Evolutionary conservation across 1,140 invertebrate species (phyloP).

Genomic region (Drosophila teissieri): DNA sequence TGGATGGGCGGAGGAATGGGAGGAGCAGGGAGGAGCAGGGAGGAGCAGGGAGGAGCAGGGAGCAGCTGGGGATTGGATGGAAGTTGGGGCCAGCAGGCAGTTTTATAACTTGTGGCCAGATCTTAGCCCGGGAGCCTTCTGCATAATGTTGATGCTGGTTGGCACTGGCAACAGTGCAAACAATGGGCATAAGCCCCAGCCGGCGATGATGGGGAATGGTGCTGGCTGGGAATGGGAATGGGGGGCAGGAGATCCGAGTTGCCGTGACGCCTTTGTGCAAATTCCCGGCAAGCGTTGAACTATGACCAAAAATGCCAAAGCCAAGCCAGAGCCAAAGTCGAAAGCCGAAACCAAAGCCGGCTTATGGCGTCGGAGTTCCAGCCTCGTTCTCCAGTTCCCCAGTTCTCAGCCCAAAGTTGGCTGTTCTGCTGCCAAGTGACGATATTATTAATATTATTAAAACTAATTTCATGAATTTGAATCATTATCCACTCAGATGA

Average conservation of each 20-base stretch:
- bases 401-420: background rate
- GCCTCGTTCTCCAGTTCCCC: constrained; percentile 5
- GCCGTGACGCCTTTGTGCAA: constrained; percentile 72
- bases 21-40: no score
- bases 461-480: constrained; percentile 76
- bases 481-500: constrained; percentile 6
- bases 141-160: constrained; percentile 59
- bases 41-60: background rate
- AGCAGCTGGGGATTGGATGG: background rate
- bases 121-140: constrained; percentile 32
- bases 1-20: background rate
- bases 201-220: constrained; percentile 5
- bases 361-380: constrained; percentile 44
- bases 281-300: constrained; percentile 64
- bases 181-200: constrained; percentile 65
- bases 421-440: constrained; percentile 61
- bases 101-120: constrained; percentile 74
- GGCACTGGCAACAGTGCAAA: constrained; percentile 72
- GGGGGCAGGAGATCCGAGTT: constrained; percentile 27
- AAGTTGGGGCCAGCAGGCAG: constrained; percentile 23
- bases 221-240: background rate
- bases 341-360: constrained; percentile 59
- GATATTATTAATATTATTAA: constrained; percentile 79
- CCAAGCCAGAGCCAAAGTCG: constrained; percentile 61
- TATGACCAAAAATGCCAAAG: constrained; percentile 67